A percentile compares a stretch with the other conserved stretches of the same genome.
Evolutionary conservation across 2,113 vertebrate species (phyloP).

Genomic region (Xenopus laevis): DNA sequence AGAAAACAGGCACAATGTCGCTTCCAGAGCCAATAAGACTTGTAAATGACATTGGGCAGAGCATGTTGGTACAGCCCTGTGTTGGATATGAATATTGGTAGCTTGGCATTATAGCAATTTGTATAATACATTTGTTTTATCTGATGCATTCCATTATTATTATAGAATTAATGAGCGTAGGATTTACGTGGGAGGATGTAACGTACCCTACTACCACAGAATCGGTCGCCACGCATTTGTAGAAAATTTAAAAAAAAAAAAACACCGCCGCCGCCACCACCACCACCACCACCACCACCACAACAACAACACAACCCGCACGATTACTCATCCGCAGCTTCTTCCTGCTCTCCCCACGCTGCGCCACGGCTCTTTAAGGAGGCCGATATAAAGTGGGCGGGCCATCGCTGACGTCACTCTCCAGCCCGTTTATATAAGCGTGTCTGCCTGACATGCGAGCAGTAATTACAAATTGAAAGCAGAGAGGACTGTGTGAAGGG

Average conservation of each 20-base stretch:
- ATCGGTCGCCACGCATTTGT: background rate
- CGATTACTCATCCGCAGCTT: background rate
- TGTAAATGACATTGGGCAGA: too few relatives aligned
- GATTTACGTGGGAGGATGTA: background rate
- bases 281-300: too few relatives aligned
- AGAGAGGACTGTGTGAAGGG: background rate
- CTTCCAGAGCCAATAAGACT: too few relatives aligned
- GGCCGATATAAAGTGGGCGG: background rate
- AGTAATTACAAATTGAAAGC: constrained; percentile 26
- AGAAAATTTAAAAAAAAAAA: too few relatives aligned
- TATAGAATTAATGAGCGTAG: background rate
- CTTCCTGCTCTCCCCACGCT: background rate
- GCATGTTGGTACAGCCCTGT: too few relatives aligned
- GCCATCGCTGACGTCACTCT: background rate
- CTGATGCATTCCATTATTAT: background rate
- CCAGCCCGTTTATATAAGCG: constrained; percentile 30
- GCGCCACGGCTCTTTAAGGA: constrained; percentile 23
- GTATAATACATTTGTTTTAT: background rate
- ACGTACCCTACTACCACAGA: background rate
- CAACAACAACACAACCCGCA: background rate
- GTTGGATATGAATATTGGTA: too few relatives aligned
- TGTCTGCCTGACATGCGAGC: background rate
- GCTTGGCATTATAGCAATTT: too few relatives aligned
- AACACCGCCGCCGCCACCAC: too few relatives aligned
- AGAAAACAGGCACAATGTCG: too few relatives aligned